Base-by-base conservation (phyloP, 2,797 vertebrate species). In the Rhinatrema bivittatum region DNA sequence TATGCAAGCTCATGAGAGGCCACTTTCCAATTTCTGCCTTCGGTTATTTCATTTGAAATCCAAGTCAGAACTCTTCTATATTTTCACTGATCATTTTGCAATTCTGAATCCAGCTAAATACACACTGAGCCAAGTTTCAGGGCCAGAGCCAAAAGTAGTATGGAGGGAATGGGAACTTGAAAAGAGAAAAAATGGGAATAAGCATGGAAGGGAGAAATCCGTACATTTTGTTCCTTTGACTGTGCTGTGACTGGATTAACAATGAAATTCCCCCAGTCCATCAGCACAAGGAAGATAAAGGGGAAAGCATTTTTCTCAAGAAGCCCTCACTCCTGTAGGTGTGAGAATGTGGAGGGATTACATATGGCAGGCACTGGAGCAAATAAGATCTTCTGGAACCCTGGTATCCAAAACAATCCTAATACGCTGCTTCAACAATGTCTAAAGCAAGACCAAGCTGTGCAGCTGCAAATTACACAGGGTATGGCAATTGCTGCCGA, bases 351-450 rank as follows among this genome's bases (percentile, higher is more conserved):
- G 29, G 46, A 39, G 29, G 16, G 17, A 22, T 12, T 25, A 17
- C 36, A 32, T 38, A 24, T 38, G 36, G 46, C 25, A 14, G 55
- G 38, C 24, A 18, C 46, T 29, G 32, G 28, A 45, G 37, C 42
- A 65, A 50, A 46, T 36, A 45, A 35, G 60, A 47, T 26, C 32
- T 40, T 38, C 54, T 36, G 50, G 65, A 60, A 59, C 53, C 32
- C 26, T 41, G 28, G 19, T 53, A 40, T 58, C 31, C 42, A 50
- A 46, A 50, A 39, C 50, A 21, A 36, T 48, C 49, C 41, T 30
- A 35, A 42, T 36, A 42, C 14, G 29, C 32, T 50, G 43, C n/a
- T 16, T 34, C 48, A 32, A 62, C 54, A 39, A 20, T 33, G 31
- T 39, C 35, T 43, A 16, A 14, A 12, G n/a, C 25, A 19, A 18